Evolutionary conservation across 2,888 invertebrate species (phyloP).

Genomic region (Diaprepes abbreviatus): DNA sequence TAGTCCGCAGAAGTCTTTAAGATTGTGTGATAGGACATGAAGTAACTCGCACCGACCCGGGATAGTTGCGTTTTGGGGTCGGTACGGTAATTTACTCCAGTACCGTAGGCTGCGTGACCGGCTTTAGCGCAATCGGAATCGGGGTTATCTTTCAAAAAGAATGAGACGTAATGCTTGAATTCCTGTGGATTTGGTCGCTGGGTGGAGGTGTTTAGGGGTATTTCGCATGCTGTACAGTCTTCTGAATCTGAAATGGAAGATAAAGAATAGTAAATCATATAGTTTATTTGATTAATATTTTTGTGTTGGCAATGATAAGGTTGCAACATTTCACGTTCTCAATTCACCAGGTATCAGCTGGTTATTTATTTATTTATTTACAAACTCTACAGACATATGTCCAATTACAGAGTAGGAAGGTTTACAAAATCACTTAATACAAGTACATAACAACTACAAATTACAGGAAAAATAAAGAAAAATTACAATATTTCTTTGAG

Average conservation of each 20-base stretch:
- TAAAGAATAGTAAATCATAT: too few species aligned
- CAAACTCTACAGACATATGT: too few species aligned
- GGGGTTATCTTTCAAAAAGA: constrained; percentile 88
- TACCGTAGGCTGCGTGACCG: constrained; percentile 87
- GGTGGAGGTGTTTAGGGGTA: constrained; percentile 67
- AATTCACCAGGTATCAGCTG: too few species aligned
- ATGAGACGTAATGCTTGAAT: constrained; percentile 83
- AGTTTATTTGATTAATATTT: too few species aligned
- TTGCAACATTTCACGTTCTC: too few species aligned
- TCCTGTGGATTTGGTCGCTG: constrained; percentile 74
- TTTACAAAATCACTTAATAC: too few species aligned
- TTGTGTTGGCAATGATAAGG: too few species aligned
- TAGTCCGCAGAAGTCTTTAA: constrained; percentile 92
- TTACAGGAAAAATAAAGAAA: too few species aligned
- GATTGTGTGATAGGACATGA: constrained; percentile 95
- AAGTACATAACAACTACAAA: too few species aligned
- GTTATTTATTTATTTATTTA: too few species aligned
- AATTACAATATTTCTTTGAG: too few species aligned
- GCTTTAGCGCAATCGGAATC: constrained; percentile 81
- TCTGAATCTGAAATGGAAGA: constrained; percentile 14
- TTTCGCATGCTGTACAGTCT: constrained; percentile 70
- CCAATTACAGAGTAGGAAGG: too few species aligned
- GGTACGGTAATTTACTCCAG: constrained; percentile 76
- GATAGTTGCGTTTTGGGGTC: constrained; percentile 65
- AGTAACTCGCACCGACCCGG: constrained; percentile 84